These are phyloP conservation scores for Argyra leucocephala DNA, from an alignment of 2,888 invertebrate genomes.

Conservation along the genomic window DNA sequence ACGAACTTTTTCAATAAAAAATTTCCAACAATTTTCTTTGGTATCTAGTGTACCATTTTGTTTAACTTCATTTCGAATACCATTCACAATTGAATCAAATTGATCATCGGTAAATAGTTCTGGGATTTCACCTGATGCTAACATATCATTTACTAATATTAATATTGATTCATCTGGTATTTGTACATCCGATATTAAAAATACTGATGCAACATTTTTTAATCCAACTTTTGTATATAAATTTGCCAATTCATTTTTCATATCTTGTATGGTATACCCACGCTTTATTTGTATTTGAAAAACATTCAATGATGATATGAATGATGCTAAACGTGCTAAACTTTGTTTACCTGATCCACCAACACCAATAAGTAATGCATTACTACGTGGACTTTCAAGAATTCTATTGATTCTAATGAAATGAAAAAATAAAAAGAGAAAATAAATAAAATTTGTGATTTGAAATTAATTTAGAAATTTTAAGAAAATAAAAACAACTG, in stretches of 20 bases:
- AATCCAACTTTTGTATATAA: conserved; percentile 81
- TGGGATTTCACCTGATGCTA: conserved; percentile 90
- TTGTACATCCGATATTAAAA: conserved; percentile 91
- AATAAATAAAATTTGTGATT: no score
- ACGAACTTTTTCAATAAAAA: conserved; percentile 83
- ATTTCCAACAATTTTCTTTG: conserved; percentile 90
- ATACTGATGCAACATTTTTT: conserved; percentile 77
- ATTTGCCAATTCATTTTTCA: conserved; percentile 62
- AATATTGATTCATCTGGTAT: conserved; percentile 83
- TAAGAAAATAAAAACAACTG: no score
- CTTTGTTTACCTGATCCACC: conserved; percentile 95
- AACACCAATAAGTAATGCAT: conserved; percentile 87
- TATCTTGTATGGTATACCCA: conserved; percentile 73
- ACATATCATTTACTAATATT: conserved; percentile 83
- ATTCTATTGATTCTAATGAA: conserved; percentile 78
- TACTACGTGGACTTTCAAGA: conserved; percentile 82
- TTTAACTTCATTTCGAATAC: conserved; percentile 71
- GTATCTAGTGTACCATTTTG: conserved; percentile 74
- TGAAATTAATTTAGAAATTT: no score
- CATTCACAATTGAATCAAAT: conserved; percentile 72
- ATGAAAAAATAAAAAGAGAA: no score
- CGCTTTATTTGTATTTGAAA: conserved; percentile 85
- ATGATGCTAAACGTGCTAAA: conserved; percentile 77
- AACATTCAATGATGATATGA: conserved; percentile 81
- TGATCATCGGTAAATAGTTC: conserved; percentile 87